Base-by-base conservation (phyloP, 1,140 invertebrate species). In the Lepidurus packardi region DNA sequence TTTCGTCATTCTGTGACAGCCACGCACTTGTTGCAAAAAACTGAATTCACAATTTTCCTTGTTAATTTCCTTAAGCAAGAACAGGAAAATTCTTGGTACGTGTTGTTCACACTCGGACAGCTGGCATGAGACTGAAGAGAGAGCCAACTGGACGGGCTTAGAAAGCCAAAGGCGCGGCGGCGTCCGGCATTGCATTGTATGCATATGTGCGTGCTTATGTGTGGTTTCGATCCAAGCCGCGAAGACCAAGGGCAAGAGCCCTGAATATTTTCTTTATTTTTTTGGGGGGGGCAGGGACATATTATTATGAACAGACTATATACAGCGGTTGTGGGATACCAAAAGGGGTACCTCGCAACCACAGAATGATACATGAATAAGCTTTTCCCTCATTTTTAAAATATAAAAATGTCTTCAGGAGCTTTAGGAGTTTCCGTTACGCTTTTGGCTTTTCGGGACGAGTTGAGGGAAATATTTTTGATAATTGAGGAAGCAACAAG, bases 401-500 rank as follows among this genome's bases (percentile, higher is more conserved):
- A 34, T 34, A 4, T 34, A 34, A 34, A 34, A 34, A 34, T 34
- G 34, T 34, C 34, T 34, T 34, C 0, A 34, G 34, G 34, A 34
- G 34, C 34, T 34, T 34, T 34, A 21, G 13, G 16, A 21, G 53
- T 65, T 65, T 65, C 53, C 53, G 53, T 21, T 65, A 65, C 1
- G 53, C 6, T 16, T 65, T 65, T 16, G 16, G 21, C 53, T 65
- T 34, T 34, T 34, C 34, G 34, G 34, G 34, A 3, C 34, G 34
- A 34, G 2, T 34, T 34, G 34, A 34, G 53, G 53, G 5, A 65
- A 65, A 65, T 65, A 65, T 8, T n/a, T 65, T 9, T 16, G 21
- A 65, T 65, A 65, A 13, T 65, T 21, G 21, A 65, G 53, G 53
- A 65, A 65, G 53, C 13, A 65, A 65, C 53, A 65, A 65, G 53